Evolutionary conservation across 2,888 invertebrate genomes (phyloP).

Genomic region (Emmelina monodactyla): DNA sequence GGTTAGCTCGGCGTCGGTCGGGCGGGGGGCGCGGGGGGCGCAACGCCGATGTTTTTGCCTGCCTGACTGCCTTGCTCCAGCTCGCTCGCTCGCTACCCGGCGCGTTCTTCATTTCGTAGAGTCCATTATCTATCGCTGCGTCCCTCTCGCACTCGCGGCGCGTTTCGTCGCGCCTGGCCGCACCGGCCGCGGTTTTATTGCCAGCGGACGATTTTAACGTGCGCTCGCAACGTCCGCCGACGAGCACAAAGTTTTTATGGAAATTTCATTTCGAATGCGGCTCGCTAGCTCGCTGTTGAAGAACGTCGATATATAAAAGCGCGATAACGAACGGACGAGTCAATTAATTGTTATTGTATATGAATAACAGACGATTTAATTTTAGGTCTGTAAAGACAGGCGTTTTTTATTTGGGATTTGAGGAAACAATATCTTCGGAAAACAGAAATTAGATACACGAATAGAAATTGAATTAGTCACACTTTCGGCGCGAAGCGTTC

Average conservation of each 20-base stretch:
- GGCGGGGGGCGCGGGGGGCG: conserved; percentile 22
- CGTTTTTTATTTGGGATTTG: too few species aligned
- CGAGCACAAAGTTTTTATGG: conserved; percentile 67
- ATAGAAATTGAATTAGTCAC: too few species aligned
- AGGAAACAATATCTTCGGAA: too few species aligned
- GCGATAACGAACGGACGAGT: conserved; percentile 66
- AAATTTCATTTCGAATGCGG: conserved; percentile 66
- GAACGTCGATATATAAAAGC: conserved; percentile 66
- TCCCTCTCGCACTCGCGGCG: conserved; percentile 47
- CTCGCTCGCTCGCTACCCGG: conserved; percentile 53
- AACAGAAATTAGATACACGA: too few species aligned
- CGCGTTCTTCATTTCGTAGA: conserved; percentile 62
- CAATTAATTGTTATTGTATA: conserved; percentile 67
- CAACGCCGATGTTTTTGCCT: conserved; percentile 56
- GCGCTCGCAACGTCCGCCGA: conserved; percentile 63
- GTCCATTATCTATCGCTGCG: conserved; percentile 58
- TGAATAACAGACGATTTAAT: too few species aligned
- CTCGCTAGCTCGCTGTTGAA: conserved; percentile 56
- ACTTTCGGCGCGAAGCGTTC: too few species aligned
- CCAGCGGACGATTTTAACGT: conserved; percentile 67
- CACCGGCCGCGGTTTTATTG: conserved; percentile 66
- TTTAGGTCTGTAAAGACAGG: too few species aligned
- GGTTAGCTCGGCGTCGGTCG: conserved; percentile 57
- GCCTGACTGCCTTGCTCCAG: conserved; percentile 29
- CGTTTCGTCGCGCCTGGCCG: conserved; percentile 59